phyloP scores from a whole-genome alignment of 2,797 vertebrate genomes.

The Ctenopoma kingsleyae region DNA sequence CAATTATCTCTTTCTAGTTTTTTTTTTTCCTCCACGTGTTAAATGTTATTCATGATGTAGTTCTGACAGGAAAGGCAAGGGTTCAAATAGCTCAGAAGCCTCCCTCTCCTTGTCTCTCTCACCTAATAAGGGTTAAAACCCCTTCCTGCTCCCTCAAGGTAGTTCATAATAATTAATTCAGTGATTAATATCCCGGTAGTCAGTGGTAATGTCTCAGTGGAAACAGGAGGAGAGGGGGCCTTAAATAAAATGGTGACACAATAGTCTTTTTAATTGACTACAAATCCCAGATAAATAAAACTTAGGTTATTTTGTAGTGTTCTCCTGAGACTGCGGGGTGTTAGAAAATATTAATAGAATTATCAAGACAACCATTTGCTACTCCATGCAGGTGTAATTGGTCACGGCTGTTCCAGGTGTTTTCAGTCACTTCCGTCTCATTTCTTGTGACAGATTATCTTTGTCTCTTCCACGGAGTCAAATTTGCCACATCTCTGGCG shows the following conservation, averaged over 20 bases:
- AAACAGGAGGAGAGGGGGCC: conserved; percentile 60
- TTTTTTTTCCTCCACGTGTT: neutral
- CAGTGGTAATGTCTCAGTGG: conserved; percentile 67
- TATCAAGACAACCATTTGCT: neutral
- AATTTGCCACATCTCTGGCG: conserved; percentile 19
- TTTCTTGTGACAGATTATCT: conserved; percentile 23
- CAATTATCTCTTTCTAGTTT: neutral
- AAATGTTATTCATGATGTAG: conserved; percentile 12
- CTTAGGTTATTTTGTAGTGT: conserved; percentile 15
- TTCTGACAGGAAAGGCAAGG: conserved; percentile 25
- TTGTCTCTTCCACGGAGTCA: conserved; percentile 55
- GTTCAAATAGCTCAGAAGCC: conserved; percentile 28
- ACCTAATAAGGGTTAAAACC: conserved; percentile 76
- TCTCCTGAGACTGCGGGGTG: conserved; percentile 12
- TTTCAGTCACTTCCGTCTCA: conserved; percentile 29
- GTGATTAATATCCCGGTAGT: conserved; percentile 75
- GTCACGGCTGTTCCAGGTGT: conserved; percentile 52
- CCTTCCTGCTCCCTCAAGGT: conserved; percentile 69
- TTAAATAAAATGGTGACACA: conserved; percentile 63
- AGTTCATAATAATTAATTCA: conserved; percentile 76
- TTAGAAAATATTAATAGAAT: conserved; percentile 20
- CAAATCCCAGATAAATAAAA: conserved; percentile 55
- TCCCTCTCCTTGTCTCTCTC: conserved; percentile 26
- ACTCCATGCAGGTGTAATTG: conserved; percentile 12
- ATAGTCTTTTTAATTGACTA: conserved; percentile 66